Conservation (phyloP, 2,113 vertebrate species). For the Scomber scombrus region DNA sequence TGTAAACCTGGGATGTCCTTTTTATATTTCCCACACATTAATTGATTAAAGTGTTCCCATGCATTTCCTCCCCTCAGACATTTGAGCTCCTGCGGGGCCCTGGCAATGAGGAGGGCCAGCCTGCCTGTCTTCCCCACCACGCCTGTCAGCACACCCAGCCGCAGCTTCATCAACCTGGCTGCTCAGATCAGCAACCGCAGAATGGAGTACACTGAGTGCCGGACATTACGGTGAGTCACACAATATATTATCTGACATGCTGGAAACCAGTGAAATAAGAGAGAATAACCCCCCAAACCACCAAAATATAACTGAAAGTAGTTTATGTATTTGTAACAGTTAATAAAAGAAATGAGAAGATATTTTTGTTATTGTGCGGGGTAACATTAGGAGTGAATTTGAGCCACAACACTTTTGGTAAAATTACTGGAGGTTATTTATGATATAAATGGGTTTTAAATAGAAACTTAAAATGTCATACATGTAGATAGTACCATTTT, state of each 20-base stretch:
- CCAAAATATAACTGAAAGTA: no score
- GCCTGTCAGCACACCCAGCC: conserved; percentile 6
- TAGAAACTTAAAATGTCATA: no score
- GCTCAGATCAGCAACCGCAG: conserved; percentile 65
- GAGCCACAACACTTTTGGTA: no score
- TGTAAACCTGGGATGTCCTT: neutral
- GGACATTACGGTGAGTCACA: conserved; percentile 73
- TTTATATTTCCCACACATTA: neutral
- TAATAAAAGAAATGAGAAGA: no score
- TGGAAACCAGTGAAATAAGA: neutral
- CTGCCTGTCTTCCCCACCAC: conserved; percentile 7
- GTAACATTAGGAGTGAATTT: no score
- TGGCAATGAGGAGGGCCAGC: conserved; percentile 40
- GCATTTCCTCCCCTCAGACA: conserved; percentile 51
- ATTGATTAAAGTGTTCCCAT: neutral
- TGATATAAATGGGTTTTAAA: no score
- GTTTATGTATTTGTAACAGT: no score
- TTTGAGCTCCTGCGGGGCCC: conserved; percentile 63
- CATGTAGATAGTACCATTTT: no score
- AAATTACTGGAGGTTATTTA: no score
- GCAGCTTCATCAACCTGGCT: conserved; percentile 81
- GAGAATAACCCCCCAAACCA: no score
- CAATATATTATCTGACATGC: neutral
- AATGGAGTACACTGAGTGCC: conserved; percentile 82
- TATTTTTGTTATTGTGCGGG: no score